Conservation (phyloP, 2,113 vertebrate genomes). For the Numida meleagris region DNA sequence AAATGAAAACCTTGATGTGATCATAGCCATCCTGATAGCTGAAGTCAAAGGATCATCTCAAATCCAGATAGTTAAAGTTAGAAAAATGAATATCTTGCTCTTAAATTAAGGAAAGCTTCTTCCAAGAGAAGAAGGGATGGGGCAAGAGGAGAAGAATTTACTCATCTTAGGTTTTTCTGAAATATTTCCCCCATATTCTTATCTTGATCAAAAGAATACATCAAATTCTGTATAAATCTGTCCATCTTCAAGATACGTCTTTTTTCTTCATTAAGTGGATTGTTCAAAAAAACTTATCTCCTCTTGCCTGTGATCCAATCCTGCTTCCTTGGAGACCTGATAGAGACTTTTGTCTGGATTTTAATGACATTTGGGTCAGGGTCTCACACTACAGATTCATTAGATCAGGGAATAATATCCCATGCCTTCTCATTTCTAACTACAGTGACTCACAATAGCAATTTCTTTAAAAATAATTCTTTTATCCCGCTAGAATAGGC, state of each 20-base stretch:
- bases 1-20: background rate
- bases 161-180: background rate
- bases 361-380: background rate
- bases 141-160: fast-evolving
- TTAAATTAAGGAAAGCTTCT: background rate
- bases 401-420: background rate
- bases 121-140: fast-evolving
- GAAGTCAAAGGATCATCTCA: background rate
- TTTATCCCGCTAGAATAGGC: background rate
- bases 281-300: background rate
- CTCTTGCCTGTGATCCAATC: background rate
- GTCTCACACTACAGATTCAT: background rate
- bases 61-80: background rate
- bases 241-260: background rate
- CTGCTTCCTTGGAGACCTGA: background rate
- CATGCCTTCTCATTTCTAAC: background rate
- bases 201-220: background rate
- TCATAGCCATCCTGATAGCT: background rate
- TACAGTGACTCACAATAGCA: background rate
- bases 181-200: background rate
- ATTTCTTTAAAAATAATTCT: background rate
- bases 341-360: background rate
- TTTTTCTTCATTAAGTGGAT: background rate
- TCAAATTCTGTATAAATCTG: background rate
- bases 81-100: background rate